Evolutionary conservation across 2,113 vertebrate species (phyloP), one percentile per base, ranked within the genome.

Genomic region (Patagioenas fasciata): DNA sequence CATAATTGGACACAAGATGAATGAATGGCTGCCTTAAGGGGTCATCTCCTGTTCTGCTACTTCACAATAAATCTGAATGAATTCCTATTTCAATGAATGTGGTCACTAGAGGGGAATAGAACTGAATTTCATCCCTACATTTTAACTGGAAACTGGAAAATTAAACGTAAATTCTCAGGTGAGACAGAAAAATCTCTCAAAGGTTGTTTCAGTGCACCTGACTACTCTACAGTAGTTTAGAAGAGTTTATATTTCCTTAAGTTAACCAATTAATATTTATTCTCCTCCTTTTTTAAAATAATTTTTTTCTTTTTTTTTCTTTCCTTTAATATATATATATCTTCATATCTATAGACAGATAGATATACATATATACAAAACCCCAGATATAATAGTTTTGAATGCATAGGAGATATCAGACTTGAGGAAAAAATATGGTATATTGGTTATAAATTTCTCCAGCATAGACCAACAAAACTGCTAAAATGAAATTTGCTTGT

Each of bases 61-160:
- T 89, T 95, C 67, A 78, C 56, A 74, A 31, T 78, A 86, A 80
- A 91, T 84, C 53, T 92, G 70, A 84, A 91, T 72, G 29, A 92
- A 91, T 72, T 86, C 29, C 29, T 74, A 10, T 92, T 93, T 92
- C 64, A 67, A 20, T 81, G 72, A 56, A 88, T 81, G 44, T 56
- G 66, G 32, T 65, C 62, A 69, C 73, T 82, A 64, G 51, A 86
- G 72, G 12, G 38, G 93, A 85, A 80, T 13, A 79, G 36, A 91
- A 80, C 10, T 73, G 47, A 90, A 74, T 64, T 94, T 96, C 5
- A 13, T 78, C 16, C 64, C 72, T 71, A 61, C 65, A 62, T 92
- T 94, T 88, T 94, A 64, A 60, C 17, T 5, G 56, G 48, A 88
- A 93, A 83, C 9, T 34, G 14, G 14, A 53, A 91, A 93, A 80